Base-by-base conservation (phyloP, 2,888 invertebrate genomes). In the Melipona beecheii region DNA sequence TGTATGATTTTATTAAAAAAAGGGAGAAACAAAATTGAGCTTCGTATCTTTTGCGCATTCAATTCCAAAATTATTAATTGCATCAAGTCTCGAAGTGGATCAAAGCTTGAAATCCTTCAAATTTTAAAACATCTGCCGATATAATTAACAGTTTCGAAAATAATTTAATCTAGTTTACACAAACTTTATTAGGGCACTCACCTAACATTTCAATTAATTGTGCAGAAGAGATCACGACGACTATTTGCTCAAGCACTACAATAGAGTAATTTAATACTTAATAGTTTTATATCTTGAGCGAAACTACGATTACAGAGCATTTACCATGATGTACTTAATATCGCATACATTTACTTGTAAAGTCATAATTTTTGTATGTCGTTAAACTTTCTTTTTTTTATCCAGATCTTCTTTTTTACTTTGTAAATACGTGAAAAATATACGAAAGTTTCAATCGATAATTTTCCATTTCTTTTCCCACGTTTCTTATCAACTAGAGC, bases 381-480 rank as follows among this genome's bases (percentile, higher is more conserved):
- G 27, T 17, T 27, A 43, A 9, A 3, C 4, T 6, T 43, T 31
- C 6, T n/a, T 52, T 2, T 6, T 17, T 50, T 2, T 17, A 27
- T 21, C 15, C 24, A 31, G 13, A 13, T 11, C 43, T 21, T 0
- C 5, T 21, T 58, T 36, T 54, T 15, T 49, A 74, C n/a, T 17
- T 79, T 85, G 80, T 85, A 85, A 73, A 84, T 80, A 80, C 36
- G 31, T 54, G 80, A 54, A 21, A 74, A 50, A 73, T 69, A 74
- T 58, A 78, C 49, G 50, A 60, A 56, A 77, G 31, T 52, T 62
- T 6, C 50, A 56, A 21, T 54, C 27, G n/a, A 72, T 52, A 6
- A 21, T 15, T 56, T 17, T 13, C 43, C 43, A 43, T 9, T 43
- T 43, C 9, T 43, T 43, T 43, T 43, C 43, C 43, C 6, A 36